Evolutionary conservation across 2,888 invertebrate species (phyloP).

Genomic region (Hydriomena furcata): DNA sequence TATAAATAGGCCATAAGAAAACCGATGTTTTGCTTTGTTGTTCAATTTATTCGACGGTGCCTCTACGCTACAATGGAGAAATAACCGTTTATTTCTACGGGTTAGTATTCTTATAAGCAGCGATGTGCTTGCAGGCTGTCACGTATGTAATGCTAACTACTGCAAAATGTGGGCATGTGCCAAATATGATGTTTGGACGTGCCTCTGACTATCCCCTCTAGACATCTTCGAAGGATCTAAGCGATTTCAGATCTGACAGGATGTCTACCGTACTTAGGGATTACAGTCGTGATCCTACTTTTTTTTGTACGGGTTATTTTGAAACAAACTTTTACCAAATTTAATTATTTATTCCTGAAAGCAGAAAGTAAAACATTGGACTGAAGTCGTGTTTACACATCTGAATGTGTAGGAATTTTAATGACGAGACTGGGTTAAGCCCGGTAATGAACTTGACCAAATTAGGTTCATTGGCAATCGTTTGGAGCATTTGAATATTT

Average conservation of each 20-base stretch:
- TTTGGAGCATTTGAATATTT: slow-evolving; percentile 3
- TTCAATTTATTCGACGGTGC: not conserved
- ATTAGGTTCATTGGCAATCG: slow-evolving; percentile 20
- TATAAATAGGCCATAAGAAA: slow-evolving; percentile 7
- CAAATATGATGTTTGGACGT: too few relatives aligned
- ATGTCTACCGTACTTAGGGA: too few relatives aligned
- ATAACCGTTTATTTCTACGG: too few relatives aligned
- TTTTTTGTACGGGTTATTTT: not conserved
- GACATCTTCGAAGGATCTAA: too few relatives aligned
- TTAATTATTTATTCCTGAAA: not conserved
- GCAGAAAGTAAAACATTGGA: slow-evolving; percentile 17
- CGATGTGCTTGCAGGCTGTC: too few relatives aligned
- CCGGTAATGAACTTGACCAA: slow-evolving; percentile 34
- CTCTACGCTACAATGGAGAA: not conserved
- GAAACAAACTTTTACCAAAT: not conserved
- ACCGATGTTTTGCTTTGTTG: not conserved
- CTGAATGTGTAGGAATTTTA: slow-evolving; percentile 26
- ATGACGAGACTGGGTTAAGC: slow-evolving; percentile 27
- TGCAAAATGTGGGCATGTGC: too few relatives aligned
- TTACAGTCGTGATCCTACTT: too few relatives aligned
- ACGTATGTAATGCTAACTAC: too few relatives aligned
- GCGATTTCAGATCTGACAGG: too few relatives aligned
- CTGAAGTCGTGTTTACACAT: slow-evolving; percentile 22
- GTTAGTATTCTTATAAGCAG: too few relatives aligned
- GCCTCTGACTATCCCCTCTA: too few relatives aligned